A percentile compares a stretch with the other conserved stretches of the same genome.
These are phyloP conservation scores for Dryoscopus gambensis DNA, from an alignment of 2,113 vertebrate genomes.

Conservation along the genomic window DNA sequence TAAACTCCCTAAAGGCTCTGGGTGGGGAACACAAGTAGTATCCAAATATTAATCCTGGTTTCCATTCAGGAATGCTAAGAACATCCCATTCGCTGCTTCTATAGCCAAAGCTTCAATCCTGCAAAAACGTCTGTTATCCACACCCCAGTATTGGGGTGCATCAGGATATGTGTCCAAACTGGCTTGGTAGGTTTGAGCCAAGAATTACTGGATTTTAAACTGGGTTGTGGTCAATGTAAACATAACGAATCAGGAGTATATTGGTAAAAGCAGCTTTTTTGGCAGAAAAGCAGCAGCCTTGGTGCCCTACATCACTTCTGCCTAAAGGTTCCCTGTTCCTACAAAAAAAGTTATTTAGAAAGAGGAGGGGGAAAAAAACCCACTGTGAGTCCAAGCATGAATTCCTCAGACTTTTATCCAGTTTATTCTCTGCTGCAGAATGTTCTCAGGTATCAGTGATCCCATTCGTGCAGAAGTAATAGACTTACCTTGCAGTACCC, in stretches of 20 bases:
- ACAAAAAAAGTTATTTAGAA: not conserved
- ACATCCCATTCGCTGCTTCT: not conserved
- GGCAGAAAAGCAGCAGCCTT: not conserved
- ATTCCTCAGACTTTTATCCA: not conserved
- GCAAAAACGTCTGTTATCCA: not conserved
- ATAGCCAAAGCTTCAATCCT: not conserved
- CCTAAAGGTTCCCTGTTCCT: not conserved
- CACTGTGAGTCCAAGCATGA: not conserved
- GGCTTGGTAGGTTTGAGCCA: not conserved
- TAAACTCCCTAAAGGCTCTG: not conserved
- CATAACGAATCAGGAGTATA: not conserved
- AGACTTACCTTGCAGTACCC: not conserved
- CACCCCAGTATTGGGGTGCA: rapidly evolving
- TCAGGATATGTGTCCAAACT: not conserved
- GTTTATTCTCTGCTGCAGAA: not conserved
- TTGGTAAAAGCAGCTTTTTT: not conserved
- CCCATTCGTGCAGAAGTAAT: not conserved
- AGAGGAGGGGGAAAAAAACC: rapidly evolving
- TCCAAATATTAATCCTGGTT: not conserved
- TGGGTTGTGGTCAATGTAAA: not conserved
- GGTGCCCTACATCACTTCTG: not conserved
- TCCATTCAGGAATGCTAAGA: not conserved
- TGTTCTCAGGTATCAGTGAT: not conserved
- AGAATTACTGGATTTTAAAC: not conserved
- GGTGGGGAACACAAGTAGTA: not conserved